phyloP scores from a whole-genome alignment of 2,113 vertebrate species.

The Cyanoramphus novaezelandiae region DNA sequence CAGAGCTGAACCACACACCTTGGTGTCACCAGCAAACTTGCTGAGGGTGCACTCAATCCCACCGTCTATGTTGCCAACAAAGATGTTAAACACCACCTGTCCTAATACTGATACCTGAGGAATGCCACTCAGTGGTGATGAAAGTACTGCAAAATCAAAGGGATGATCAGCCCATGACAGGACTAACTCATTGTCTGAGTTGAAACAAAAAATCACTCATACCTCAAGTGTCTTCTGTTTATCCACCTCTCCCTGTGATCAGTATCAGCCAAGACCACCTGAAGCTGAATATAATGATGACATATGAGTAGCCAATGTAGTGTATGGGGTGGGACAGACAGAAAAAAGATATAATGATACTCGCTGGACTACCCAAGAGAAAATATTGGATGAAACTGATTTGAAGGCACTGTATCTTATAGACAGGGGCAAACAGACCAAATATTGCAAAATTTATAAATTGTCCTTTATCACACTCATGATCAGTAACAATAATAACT shows the following conservation, averaged over 20 bases:
- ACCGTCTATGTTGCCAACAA: neutral
- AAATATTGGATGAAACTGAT: neutral
- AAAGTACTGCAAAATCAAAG: neutral
- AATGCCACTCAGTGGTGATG: neutral
- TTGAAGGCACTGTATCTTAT: neutral
- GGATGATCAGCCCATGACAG: neutral
- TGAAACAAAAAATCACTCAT: neutral
- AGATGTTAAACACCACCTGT: neutral
- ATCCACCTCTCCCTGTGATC: neutral
- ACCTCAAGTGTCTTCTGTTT: neutral
- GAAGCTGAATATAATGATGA: neutral
- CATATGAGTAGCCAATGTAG: neutral
- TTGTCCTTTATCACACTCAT: neutral
- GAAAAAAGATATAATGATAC: neutral
- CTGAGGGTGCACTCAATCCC: neutral
- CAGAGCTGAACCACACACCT: neutral
- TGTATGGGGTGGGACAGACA: neutral
- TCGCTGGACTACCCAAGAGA: neutral
- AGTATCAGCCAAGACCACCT: neutral
- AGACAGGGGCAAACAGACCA: neutral
- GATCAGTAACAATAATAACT: neutral
- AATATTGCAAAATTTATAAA: neutral
- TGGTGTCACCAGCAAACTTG: neutral
- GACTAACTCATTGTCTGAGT: neutral
- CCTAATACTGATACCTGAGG: neutral